Conservation (phyloP, 2,113 vertebrate genomes). For the Lipophrys pholis region DNA sequence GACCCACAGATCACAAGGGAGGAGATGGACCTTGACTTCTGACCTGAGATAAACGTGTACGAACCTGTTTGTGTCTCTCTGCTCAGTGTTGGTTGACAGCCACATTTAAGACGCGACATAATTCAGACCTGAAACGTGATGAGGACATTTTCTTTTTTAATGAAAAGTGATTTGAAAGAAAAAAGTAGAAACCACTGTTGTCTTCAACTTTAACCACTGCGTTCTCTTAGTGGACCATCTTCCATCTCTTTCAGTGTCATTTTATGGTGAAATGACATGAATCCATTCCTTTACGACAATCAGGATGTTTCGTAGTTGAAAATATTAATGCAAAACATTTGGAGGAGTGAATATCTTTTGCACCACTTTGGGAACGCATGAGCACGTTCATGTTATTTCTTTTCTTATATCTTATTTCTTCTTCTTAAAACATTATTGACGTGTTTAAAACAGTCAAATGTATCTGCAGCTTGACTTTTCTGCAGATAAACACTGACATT, state of each 20-base stretch:
- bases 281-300: neutral
- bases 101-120: neutral
- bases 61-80: too few relatives aligned
- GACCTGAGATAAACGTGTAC: neutral
- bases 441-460: too few relatives aligned
- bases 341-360: neutral
- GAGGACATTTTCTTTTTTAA: neutral
- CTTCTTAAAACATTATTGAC: neutral
- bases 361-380: neutral
- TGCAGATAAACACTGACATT: too few relatives aligned
- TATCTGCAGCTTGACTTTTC: too few relatives aligned
- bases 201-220: neutral
- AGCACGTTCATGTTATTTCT: neutral
- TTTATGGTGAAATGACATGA: neutral
- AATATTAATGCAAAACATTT: neutral
- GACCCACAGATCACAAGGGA: neutral
- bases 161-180: neutral
- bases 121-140: neutral
- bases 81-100: too few relatives aligned
- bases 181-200: conserved; percentile 20
- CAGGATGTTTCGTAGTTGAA: neutral
- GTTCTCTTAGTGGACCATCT: neutral
- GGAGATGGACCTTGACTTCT: conserved; percentile 47
- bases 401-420: too few relatives aligned
- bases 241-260: neutral